Evolutionary conservation across 2,797 vertebrate genomes (phyloP).

Genomic region (Chelmon rostratus): DNA sequence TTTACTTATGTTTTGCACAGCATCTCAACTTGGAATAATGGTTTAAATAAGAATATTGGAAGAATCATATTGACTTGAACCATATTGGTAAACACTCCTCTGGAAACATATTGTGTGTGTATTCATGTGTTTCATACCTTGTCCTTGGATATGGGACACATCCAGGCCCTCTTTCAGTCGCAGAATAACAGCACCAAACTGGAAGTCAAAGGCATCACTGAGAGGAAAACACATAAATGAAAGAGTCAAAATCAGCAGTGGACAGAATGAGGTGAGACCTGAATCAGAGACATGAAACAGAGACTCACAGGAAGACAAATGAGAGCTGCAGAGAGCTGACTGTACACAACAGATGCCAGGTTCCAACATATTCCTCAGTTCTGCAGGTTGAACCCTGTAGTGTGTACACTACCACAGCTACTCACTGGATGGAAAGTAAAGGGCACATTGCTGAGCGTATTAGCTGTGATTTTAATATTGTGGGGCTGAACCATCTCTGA

Average conservation of each 20-base stretch:
- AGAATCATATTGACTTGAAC: background rate
- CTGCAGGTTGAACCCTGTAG: background rate
- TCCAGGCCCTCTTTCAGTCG: conserved; percentile 95
- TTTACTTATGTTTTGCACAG: no score
- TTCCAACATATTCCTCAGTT: background rate
- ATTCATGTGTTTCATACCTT: conserved; percentile 87
- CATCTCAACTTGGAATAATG: no score
- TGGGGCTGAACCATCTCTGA: conserved; percentile 47
- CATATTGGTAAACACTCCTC: background rate
- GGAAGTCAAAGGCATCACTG: conserved; percentile 97
- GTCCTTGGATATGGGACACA: conserved; percentile 97
- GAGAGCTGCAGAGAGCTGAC: background rate
- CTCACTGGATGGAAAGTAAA: conserved; percentile 36
- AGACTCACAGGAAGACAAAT: conserved; percentile 9
- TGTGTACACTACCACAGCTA: background rate
- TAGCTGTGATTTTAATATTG: conserved; percentile 62
- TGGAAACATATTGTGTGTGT: background rate
- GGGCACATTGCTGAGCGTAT: conserved; percentile 56
- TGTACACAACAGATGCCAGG: background rate
- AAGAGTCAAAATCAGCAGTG: background rate
- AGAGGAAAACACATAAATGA: conserved; percentile 37
- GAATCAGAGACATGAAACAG: background rate
- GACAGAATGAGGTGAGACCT: background rate
- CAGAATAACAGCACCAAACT: conserved; percentile 95
- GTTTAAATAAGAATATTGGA: background rate